phyloP scores from a whole-genome alignment of 2,797 vertebrate species.

The Knipowitschia caucasica region DNA sequence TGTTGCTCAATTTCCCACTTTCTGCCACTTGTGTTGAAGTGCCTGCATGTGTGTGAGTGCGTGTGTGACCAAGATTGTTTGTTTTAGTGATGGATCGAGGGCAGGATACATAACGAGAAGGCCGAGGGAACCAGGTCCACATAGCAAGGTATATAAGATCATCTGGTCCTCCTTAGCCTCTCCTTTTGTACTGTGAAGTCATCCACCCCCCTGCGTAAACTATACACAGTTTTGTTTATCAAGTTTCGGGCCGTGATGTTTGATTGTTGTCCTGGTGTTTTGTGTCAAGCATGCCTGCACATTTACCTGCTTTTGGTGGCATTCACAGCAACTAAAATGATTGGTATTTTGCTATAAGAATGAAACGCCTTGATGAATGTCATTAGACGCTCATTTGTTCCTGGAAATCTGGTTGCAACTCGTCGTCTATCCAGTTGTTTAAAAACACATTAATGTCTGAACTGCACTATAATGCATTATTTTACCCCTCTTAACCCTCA shows the following conservation, averaged over 20 bases:
- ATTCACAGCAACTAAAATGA: conserved; percentile 37
- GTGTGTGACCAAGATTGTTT: conserved; percentile 76
- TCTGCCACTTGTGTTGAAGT: conserved; percentile 53
- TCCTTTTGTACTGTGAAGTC: conserved; percentile 64
- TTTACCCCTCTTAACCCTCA: conserved; percentile 25
- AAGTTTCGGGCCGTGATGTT: conserved; percentile 58
- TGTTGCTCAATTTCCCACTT: conserved; percentile 52
- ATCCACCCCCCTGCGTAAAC: conserved; percentile 54
- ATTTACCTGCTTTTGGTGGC: conserved; percentile 53
- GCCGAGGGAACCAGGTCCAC: conserved; percentile 71
- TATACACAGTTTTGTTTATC: too few species aligned
- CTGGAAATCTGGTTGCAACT: conserved; percentile 25
- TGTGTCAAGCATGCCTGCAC: conserved; percentile 58
- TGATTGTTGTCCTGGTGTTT: conserved; percentile 50
- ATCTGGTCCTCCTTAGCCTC: conserved; percentile 67
- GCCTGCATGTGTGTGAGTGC: conserved; percentile 61
- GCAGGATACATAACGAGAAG: conserved; percentile 75
- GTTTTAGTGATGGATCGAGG: conserved; percentile 80
- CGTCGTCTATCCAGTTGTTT: conserved; percentile 35
- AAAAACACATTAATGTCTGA: conserved; percentile 15
- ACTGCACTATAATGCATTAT: conserved; percentile 48
- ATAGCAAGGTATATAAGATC: conserved; percentile 75
- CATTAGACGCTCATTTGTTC: conserved; percentile 34
- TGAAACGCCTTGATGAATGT: conserved; percentile 28
- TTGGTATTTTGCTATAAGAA: conserved; percentile 31